A percentile compares a stretch with the other conserved stretches of the same genome.
These are phyloP conservation scores for Bombus sylvicola DNA, from an alignment of 1,140 invertebrate species.

Conservation along the genomic window DNA sequence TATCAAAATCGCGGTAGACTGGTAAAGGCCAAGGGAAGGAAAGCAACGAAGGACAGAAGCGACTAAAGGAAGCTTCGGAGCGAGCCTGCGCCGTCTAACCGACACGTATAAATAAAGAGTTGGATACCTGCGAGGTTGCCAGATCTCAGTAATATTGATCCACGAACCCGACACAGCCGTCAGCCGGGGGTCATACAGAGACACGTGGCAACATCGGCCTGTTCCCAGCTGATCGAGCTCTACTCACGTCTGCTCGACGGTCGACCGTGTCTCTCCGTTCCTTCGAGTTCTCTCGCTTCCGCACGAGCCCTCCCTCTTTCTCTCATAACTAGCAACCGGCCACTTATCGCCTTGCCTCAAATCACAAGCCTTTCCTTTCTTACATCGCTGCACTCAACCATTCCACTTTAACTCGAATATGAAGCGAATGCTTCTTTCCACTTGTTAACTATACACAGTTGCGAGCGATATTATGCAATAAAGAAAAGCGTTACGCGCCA, in stretches of 20 bases:
- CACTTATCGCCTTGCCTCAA: slow-evolving; percentile 26
- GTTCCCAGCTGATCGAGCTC: slow-evolving; percentile 65
- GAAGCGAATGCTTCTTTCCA: slow-evolving; percentile 29
- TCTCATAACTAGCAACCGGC: slow-evolving; percentile 46
- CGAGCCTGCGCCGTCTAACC: slow-evolving; percentile 50
- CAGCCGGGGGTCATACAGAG: slow-evolving; percentile 44
- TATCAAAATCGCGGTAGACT: slow-evolving; percentile 9
- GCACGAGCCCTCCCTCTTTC: neutral
- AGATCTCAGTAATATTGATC: slow-evolving; percentile 67
- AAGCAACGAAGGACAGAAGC: slow-evolving; percentile 37
- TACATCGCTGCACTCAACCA: slow-evolving; percentile 9
- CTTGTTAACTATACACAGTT: neutral
- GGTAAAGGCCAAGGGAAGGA: slow-evolving; percentile 24
- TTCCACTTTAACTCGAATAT: slow-evolving; percentile 16
- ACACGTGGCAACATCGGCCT: slow-evolving; percentile 42
- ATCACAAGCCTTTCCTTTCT: slow-evolving; percentile 45
- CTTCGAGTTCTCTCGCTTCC: slow-evolving; percentile 9
- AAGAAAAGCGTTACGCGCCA: slow-evolving; percentile 11
- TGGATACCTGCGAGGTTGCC: slow-evolving; percentile 72
- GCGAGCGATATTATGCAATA: slow-evolving; percentile 28
- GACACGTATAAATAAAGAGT: slow-evolving; percentile 70
- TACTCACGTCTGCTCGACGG: slow-evolving; percentile 34
- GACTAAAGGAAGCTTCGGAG: slow-evolving; percentile 49
- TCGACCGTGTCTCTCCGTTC: slow-evolving; percentile 12
- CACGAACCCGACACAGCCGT: slow-evolving; percentile 16